These are phyloP conservation scores for Microplitis manilae DNA, from an alignment of 2,888 invertebrate genomes.

Conservation along the genomic window DNA sequence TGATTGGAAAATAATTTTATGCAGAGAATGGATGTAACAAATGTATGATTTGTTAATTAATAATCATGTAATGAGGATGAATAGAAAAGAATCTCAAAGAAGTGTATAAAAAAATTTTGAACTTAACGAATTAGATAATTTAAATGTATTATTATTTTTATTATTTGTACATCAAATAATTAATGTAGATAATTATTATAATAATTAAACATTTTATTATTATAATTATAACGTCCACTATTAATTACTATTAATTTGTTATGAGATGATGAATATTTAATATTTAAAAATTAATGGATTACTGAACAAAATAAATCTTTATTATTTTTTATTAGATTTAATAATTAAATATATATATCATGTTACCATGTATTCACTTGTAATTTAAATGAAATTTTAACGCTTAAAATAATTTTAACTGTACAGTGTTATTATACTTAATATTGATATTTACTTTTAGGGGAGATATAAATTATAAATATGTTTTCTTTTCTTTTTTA, in stretches of 20 bases:
- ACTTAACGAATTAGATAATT: not conserved
- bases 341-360: conserved; percentile 14
- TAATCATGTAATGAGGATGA: not conserved
- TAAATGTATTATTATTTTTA: conserved; percentile 11
- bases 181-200: not conserved
- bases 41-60: not conserved
- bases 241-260: too few species aligned
- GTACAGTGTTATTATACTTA: conserved; percentile 43
- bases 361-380: conserved; percentile 23
- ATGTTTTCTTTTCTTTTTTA: not conserved
- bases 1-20: not conserved
- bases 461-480: conserved; percentile 2
- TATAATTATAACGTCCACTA: too few species aligned
- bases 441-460: conserved; percentile 25
- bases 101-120: not conserved
- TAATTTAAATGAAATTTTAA: conserved; percentile 16
- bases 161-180: not conserved
- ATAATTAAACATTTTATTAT: not conserved
- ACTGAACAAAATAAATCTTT: too few species aligned
- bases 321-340: not conserved
- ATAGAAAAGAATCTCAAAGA: not conserved
- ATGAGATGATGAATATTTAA: too few species aligned
- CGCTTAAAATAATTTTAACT: conserved; percentile 24
- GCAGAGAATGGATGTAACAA: not conserved
- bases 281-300: too few species aligned